A percentile compares a stretch with the other conserved stretches of the same genome.
Evolutionary conservation across 92 coral and sea anemone genomes (phyloP).

Genomic region (Scolanthus callimorphus): DNA sequence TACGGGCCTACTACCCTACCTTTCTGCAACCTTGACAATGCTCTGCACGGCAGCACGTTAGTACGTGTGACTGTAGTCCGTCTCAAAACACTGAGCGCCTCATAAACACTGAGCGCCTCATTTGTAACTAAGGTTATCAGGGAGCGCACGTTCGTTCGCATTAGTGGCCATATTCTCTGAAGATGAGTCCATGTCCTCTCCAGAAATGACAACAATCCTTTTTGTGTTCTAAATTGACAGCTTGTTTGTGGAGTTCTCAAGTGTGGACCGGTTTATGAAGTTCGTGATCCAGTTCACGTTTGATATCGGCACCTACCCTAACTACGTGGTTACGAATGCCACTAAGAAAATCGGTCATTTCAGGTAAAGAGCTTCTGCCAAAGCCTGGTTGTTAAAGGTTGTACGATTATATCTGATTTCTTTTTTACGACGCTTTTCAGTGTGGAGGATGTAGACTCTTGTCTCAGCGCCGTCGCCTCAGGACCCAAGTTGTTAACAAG

Average conservation of each 20-base stretch:
- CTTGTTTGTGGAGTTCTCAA: constrained; percentile 19
- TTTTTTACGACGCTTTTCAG: neutral
- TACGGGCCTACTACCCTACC: too few species aligned
- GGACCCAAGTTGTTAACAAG: constrained; percentile 18
- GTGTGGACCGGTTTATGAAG: constrained; percentile 22
- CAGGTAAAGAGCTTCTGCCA: constrained; percentile 6
- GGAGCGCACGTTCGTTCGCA: too few species aligned
- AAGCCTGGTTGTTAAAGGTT: neutral
- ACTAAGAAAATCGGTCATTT: constrained; percentile 21
- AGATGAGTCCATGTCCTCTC: too few species aligned
- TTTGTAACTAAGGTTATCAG: too few species aligned
- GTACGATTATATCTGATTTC: neutral
- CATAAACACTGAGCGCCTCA: too few species aligned
- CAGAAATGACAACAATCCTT: too few species aligned
- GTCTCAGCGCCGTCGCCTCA: constrained; percentile 8
- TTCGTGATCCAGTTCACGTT: constrained; percentile 18
- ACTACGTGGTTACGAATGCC: constrained; percentile 7
- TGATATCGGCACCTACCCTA: constrained; percentile 16
- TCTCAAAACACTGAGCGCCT: too few species aligned
- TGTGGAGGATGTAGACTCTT: constrained; percentile 7
- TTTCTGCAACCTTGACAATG: too few species aligned
- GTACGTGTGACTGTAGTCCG: too few species aligned
- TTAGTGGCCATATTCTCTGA: too few species aligned
- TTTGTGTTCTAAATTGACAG: neutral
- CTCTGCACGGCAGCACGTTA: too few species aligned